These are phyloP conservation scores for Nasonovia ribisnigri DNA, from an alignment of 2,888 invertebrate species.

Conservation along the genomic window DNA sequence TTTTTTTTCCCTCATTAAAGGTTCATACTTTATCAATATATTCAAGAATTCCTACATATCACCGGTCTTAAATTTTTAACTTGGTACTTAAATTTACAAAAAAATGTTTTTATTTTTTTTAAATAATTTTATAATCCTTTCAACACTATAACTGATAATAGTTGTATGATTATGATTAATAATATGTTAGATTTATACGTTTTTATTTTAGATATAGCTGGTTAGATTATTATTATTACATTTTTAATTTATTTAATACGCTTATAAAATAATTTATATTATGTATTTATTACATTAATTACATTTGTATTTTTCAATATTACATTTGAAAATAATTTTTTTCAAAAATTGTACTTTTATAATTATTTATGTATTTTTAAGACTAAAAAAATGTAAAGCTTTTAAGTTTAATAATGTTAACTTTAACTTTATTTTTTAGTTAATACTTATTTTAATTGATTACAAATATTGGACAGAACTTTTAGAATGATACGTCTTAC, in stretches of 20 bases:
- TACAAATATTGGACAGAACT: not conserved
- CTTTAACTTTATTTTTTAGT: not conserved
- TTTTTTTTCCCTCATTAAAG: not conserved
- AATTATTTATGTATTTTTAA: not conserved
- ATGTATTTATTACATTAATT: too few relatives aligned
- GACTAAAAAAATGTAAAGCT: not conserved
- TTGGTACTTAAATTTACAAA: not conserved
- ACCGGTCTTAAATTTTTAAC: not conserved
- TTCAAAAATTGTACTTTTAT: not conserved
- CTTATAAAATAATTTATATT: not conserved
- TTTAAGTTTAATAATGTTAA: not conserved
- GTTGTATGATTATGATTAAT: not conserved
- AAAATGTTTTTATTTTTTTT: not conserved
- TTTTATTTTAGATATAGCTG: not conserved
- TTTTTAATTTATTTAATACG: conserved; percentile 14
- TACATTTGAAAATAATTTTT: not conserved
- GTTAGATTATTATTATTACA: not conserved
- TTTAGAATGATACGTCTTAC: not conserved
- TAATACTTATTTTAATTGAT: not conserved
- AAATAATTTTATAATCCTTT: not conserved
- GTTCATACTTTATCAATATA: not conserved
- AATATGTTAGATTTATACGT: not conserved
- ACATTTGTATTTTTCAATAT: not conserved
- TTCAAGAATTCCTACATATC: not conserved
- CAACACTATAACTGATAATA: not conserved